Conservation (phyloP, 2,888 invertebrate species). For the Disparrhopalites patrizii region DNA sequence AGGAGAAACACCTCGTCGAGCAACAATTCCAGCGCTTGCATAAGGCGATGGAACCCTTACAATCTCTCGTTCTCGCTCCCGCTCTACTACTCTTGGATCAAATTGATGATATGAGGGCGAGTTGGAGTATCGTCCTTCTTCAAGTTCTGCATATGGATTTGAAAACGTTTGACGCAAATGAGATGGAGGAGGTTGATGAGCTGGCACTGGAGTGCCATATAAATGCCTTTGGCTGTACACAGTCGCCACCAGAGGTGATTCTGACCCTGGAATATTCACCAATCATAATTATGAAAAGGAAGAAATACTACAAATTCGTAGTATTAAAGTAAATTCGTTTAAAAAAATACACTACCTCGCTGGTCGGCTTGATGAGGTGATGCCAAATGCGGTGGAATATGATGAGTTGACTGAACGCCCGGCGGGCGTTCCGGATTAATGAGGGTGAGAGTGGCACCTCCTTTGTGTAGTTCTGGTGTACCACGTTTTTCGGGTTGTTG, state of each 20-base stretch:
- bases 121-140: conserved; percentile 35
- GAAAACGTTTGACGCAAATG: conserved; percentile 39
- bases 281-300: not conserved
- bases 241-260: conserved; percentile 59
- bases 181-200: conserved; percentile 34
- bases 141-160: conserved; percentile 40
- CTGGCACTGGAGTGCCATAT: conserved; percentile 45
- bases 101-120: conserved; percentile 23
- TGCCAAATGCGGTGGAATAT: conserved; percentile 39
- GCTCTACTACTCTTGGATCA: conserved; percentile 28
- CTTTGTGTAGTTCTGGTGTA: conserved; percentile 29
- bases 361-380: conserved; percentile 36
- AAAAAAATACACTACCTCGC: conserved; percentile 10
- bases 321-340: not conserved
- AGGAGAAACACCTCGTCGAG: conserved; percentile 48
- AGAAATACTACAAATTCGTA: not conserved
- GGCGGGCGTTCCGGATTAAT: conserved; percentile 19
- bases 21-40: conserved; percentile 18
- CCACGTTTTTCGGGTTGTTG: conserved; percentile 25
- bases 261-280: conserved; percentile 54
- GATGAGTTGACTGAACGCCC: conserved; percentile 29
- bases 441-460: conserved; percentile 18
- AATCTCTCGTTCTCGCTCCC: conserved; percentile 30
- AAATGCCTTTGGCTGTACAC: conserved; percentile 52
- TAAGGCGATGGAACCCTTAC: conserved; percentile 37